Percentiles rank a stretch among this genome's conserved stretches.
Conservation (phyloP, 2,113 vertebrate species). For the Myodes glareolus region DNA sequence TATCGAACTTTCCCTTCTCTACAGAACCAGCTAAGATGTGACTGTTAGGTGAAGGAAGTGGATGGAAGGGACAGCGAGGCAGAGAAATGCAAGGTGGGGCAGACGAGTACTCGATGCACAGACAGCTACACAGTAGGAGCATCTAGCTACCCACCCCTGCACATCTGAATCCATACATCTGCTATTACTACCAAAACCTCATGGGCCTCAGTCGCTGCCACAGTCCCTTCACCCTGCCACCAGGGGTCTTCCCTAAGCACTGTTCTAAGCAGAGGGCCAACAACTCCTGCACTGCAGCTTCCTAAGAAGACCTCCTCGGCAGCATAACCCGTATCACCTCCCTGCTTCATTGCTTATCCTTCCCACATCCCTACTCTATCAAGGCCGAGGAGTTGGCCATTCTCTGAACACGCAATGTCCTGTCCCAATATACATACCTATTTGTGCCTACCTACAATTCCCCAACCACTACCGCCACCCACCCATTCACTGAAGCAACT, state of each 20-base stretch:
- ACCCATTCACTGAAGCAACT: background rate
- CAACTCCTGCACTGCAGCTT: background rate
- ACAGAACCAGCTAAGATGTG: background rate
- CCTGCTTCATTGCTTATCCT: background rate
- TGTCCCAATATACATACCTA: background rate
- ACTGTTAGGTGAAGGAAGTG: background rate
- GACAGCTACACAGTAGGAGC: background rate
- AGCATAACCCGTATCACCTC: background rate
- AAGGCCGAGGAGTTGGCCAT: background rate
- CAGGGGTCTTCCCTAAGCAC: constrained; percentile 7
- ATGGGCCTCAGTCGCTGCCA: background rate
- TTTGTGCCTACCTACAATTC: background rate
- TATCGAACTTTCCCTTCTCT: background rate
- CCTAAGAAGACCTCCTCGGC: background rate
- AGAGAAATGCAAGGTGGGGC: background rate
- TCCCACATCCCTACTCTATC: background rate
- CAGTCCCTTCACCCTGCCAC: background rate
- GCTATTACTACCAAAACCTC: background rate
- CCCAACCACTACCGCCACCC: background rate
- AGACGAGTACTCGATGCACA: background rate
- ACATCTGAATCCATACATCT: background rate
- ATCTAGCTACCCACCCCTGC: background rate
- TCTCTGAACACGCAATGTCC: background rate
- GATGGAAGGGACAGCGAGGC: background rate
- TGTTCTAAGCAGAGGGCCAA: constrained; percentile 14